Conservation (phyloP, 2,797 vertebrate genomes). For the Morus bassanus region DNA sequence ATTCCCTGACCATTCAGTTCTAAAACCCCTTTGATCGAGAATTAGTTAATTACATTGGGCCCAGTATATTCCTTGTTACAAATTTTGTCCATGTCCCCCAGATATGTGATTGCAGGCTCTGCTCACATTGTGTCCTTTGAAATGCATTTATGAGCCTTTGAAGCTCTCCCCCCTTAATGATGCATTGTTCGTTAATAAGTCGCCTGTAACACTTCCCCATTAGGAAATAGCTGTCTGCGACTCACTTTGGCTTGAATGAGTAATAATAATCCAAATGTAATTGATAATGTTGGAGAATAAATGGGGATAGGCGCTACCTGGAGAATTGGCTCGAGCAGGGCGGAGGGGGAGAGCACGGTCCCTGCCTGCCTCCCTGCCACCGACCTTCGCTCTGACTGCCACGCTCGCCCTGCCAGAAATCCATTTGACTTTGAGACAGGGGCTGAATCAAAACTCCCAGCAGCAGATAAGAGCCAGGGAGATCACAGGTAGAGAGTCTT, state of each 20-base stretch:
- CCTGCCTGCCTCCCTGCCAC: not conserved
- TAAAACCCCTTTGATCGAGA: conserved; percentile 69
- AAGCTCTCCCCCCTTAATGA: conserved; percentile 70
- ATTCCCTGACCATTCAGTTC: conserved; percentile 69
- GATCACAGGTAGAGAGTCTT: not conserved
- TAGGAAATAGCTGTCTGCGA: conserved; percentile 63
- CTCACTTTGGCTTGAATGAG: conserved; percentile 36
- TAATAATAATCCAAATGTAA: conserved; percentile 61
- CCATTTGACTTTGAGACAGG: not conserved
- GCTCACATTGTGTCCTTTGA: conserved; percentile 67
- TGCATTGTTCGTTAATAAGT: conserved; percentile 72
- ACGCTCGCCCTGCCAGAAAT: not conserved
- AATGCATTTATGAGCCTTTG: conserved; percentile 67
- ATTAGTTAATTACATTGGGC: conserved; percentile 69
- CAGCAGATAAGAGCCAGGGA: not conserved
- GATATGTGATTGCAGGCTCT: conserved; percentile 29
- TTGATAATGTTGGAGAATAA: conserved; percentile 47
- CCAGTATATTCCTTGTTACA: conserved; percentile 55
- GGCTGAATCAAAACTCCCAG: not conserved
- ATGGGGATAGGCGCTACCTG: not conserved
- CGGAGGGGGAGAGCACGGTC: not conserved
- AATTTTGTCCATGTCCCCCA: conserved; percentile 64
- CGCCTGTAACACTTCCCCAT: conserved; percentile 66
- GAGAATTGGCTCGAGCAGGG: not conserved
- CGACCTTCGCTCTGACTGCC: not conserved